Evolutionary conservation across 2,888 invertebrate species (phyloP).

Genomic region (Drosophila picticornis): DNA sequence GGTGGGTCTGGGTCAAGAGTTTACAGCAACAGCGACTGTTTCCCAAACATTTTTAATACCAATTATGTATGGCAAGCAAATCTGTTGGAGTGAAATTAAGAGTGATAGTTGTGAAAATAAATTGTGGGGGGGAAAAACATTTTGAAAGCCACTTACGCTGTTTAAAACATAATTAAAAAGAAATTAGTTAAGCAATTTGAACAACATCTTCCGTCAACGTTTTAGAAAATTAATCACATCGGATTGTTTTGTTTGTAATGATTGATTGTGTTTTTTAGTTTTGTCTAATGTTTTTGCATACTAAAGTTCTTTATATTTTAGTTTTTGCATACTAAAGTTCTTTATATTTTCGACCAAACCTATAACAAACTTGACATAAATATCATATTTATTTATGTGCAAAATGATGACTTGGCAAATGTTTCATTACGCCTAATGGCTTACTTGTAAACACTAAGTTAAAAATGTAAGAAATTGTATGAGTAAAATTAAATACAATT

Average conservation of each 20-base stretch:
- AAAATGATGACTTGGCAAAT: not conserved
- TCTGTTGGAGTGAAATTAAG: not conserved
- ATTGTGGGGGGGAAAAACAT: not conserved
- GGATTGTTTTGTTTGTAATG: not conserved
- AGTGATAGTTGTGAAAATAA: conserved; percentile 9
- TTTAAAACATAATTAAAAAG: not conserved
- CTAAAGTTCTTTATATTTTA: not conserved
- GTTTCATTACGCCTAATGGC: not conserved
- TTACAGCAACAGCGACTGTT: conserved; percentile 15
- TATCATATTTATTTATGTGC: not conserved
- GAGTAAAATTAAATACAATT: not conserved
- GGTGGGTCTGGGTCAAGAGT: conserved; percentile 29
- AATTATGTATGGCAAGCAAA: not conserved
- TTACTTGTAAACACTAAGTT: not conserved
- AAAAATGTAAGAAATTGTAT: not conserved
- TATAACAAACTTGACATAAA: not conserved
- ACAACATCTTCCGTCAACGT: not conserved
- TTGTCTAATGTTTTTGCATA: not conserved
- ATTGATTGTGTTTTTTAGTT: not conserved
- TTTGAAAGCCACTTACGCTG: not conserved
- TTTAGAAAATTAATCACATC: not conserved
- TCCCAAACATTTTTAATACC: conserved; percentile 6
- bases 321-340: not conserved
- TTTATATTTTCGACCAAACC: not conserved
- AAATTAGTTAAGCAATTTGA: not conserved